A percentile compares a stretch with the other conserved stretches of the same genome.
phyloP scores from a whole-genome alignment of 2,797 vertebrate species.

The Chanos chanos region DNA sequence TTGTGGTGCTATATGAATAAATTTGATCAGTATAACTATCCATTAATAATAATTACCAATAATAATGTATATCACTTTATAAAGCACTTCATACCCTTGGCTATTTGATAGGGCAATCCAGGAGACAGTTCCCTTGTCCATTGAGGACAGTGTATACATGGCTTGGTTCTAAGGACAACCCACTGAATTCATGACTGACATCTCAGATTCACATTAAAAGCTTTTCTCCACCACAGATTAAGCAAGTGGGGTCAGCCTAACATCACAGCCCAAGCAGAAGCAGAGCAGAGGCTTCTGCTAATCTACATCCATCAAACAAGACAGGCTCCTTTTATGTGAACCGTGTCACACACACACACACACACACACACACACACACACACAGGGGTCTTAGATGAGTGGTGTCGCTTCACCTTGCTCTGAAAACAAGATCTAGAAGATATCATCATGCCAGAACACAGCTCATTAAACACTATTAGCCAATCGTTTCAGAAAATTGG shows the following conservation, averaged over 20 bases:
- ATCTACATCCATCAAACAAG: slow-evolving; percentile 64
- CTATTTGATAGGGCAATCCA: too few species aligned
- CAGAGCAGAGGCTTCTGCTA: slow-evolving; percentile 51
- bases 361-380: slow-evolving; percentile 17
- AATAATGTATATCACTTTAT: too few species aligned
- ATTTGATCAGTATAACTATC: too few species aligned
- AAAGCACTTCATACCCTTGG: too few species aligned
- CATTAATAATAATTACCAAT: too few species aligned
- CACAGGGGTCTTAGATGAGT: slow-evolving; percentile 50
- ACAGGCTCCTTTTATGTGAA: too few species aligned
- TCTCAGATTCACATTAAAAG: slow-evolving; percentile 52
- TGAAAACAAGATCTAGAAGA: slow-evolving; percentile 59
- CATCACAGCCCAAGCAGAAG: slow-evolving; percentile 50
- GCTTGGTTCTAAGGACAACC: slow-evolving; percentile 49
- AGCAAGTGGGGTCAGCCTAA: slow-evolving; percentile 37
- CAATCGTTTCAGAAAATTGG: slow-evolving; percentile 72
- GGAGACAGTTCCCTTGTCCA: slow-evolving; percentile 30
- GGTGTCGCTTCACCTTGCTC: slow-evolving; percentile 61
- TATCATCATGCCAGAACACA: slow-evolving; percentile 67
- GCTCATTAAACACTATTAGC: slow-evolving; percentile 78
- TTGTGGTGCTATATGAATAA: too few species aligned
- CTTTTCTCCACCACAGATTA: slow-evolving; percentile 46
- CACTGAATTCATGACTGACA: slow-evolving; percentile 42
- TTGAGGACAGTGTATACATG: slow-evolving; percentile 34
- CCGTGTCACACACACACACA: slow-evolving; percentile 31